These are phyloP conservation scores for Spinus pinus DNA, from an alignment of 2,797 vertebrate genomes.

Conservation along the genomic window DNA sequence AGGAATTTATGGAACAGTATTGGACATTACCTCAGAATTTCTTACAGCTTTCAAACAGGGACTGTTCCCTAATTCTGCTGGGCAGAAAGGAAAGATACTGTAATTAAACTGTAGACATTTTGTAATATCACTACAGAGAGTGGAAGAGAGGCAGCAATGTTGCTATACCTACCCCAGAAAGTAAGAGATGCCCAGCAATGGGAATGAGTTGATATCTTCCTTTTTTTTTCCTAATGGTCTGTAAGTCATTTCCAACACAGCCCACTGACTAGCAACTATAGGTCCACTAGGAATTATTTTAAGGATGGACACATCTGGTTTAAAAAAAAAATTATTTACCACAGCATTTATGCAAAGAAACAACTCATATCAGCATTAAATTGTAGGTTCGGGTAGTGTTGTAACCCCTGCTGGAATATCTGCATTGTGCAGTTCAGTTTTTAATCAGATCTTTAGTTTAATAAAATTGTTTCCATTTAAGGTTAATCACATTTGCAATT, in stretches of 20 bases:
- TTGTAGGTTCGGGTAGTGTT: neutral
- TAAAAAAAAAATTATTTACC: neutral
- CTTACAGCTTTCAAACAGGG: neutral
- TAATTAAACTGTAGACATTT: neutral
- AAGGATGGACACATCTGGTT: neutral
- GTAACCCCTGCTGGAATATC: neutral
- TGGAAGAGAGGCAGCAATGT: neutral
- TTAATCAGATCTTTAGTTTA: constrained; percentile 30
- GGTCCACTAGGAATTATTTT: neutral
- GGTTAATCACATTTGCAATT: constrained; percentile 30
- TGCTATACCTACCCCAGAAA: neutral
- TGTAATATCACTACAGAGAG: neutral
- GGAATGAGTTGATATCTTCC: neutral
- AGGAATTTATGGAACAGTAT: neutral
- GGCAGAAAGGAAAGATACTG: neutral
- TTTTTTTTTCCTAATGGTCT: neutral
- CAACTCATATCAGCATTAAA: neutral
- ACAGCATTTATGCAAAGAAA: neutral
- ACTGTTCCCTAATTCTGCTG: neutral
- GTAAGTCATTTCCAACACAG: neutral
- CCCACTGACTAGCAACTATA: neutral
- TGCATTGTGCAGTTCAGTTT: neutral
- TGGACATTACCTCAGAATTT: neutral
- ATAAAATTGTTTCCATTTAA: constrained; percentile 30
- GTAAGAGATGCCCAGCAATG: neutral